These are phyloP conservation scores for Drosophila leonis DNA, from an alignment of 2,888 invertebrate genomes.

Conservation along the genomic window DNA sequence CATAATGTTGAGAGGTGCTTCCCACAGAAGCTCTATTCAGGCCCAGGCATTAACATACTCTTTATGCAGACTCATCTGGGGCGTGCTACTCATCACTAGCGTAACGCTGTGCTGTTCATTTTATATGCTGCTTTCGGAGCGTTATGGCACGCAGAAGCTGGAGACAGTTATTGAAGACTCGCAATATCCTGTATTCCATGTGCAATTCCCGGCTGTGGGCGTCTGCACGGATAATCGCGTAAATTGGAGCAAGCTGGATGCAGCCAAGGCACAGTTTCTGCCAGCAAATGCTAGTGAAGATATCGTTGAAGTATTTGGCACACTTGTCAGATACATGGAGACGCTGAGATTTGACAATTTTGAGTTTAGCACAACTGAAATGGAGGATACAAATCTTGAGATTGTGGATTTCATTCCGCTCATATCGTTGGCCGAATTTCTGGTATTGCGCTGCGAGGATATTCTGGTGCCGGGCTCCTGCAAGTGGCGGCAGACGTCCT, in stretches of 20 bases:
- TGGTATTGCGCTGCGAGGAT: slow-evolving; percentile 83
- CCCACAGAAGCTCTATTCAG: accelerated
- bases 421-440: slow-evolving; percentile 59
- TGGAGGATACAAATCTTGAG: slow-evolving; percentile 81
- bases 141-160: slow-evolving; percentile 75
- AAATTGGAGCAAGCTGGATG: slow-evolving; percentile 80
- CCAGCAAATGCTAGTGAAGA: slow-evolving; percentile 66
- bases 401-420: slow-evolving; percentile 76
- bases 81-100: slow-evolving; percentile 71
- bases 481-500: slow-evolving; percentile 83
- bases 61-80: slow-evolving; percentile 77
- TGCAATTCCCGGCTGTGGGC: slow-evolving; percentile 83
- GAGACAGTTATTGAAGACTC: slow-evolving; percentile 84
- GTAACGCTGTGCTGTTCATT: slow-evolving; percentile 67
- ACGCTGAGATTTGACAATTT: slow-evolving; percentile 81
- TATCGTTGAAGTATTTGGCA: slow-evolving; percentile 63
- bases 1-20: slow-evolving; percentile 78
- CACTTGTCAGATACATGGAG: slow-evolving; percentile 74
- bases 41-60: background rate
- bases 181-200: slow-evolving; percentile 82
- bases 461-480: slow-evolving; percentile 82
- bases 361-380: slow-evolving; percentile 44
- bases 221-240: slow-evolving; percentile 83
- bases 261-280: slow-evolving; percentile 74
- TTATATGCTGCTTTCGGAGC: slow-evolving; percentile 71